Evolutionary conservation across 2,888 invertebrate species (phyloP).

Genomic region (Phyllotreta cruciferae): DNA sequence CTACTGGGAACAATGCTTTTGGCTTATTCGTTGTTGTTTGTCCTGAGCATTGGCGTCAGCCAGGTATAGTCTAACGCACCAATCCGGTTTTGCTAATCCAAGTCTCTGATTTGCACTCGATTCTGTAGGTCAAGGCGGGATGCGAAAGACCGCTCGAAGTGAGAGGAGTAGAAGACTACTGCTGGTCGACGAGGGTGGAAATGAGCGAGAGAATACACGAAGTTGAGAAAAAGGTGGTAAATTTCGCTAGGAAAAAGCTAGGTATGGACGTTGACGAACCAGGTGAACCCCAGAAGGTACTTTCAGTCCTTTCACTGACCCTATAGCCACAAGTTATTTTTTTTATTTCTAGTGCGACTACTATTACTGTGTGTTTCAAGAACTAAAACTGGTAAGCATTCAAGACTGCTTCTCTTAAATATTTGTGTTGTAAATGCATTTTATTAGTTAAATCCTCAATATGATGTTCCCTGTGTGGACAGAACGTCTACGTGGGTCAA

Average conservation of each 20-base stretch:
- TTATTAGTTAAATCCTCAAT: constrained; percentile 46
- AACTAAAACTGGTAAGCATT: constrained; percentile 46
- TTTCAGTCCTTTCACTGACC: background rate
- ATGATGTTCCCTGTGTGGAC: constrained; percentile 47
- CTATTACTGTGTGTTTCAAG: constrained; percentile 44
- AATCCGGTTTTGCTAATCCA: no score
- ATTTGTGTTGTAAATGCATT: constrained; percentile 2
- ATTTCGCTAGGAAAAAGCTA: constrained; percentile 51
- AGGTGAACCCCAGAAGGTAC: constrained; percentile 49
- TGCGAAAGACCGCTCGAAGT: constrained; percentile 45
- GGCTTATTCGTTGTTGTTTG: no score
- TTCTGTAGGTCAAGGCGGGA: constrained; percentile 10
- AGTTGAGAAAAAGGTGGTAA: constrained; percentile 49
- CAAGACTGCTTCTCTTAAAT: constrained; percentile 23
- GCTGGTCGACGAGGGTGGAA: constrained; percentile 49
- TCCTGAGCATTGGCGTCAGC: no score
- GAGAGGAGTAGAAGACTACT: constrained; percentile 49
- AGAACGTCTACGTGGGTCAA: constrained; percentile 50
- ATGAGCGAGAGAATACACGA: constrained; percentile 49
- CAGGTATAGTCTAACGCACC: no score
- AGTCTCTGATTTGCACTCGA: background rate
- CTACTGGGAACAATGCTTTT: no score
- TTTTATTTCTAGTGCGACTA: constrained; percentile 47
- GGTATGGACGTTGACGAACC: constrained; percentile 46
- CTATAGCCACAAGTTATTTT: background rate